Conservation (phyloP, 1,140 invertebrate genomes). For the Myzus persicae region DNA sequence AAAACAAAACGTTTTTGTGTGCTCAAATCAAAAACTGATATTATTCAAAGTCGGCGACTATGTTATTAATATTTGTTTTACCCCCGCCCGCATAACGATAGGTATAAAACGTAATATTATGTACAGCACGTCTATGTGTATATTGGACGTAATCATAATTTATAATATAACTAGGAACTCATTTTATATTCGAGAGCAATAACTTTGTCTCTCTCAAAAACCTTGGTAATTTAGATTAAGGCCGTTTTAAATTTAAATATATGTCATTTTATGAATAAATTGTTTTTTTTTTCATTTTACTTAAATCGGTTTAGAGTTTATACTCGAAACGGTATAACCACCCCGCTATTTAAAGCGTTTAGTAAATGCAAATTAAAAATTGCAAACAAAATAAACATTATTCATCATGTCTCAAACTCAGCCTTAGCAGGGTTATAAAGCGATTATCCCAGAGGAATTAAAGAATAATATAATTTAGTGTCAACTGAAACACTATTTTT, state of each 20-base stretch:
- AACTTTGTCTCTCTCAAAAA: neutral
- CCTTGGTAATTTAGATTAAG: slow-evolving; percentile 17
- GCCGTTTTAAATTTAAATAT: slow-evolving; percentile 8
- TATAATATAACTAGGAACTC: slow-evolving; percentile 17
- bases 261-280: slow-evolving; percentile 19
- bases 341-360: neutral
- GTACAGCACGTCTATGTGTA: neutral
- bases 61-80: neutral
- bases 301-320: slow-evolving; percentile 17
- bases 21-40: neutral
- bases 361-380: slow-evolving; percentile 19
- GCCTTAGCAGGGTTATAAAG: slow-evolving; percentile 13
- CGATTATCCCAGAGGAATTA: neutral
- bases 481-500: slow-evolving; percentile 9
- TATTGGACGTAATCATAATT: neutral
- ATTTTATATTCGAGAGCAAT: slow-evolving; percentile 9
- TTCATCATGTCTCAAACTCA: slow-evolving; percentile 1
- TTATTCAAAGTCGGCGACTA: neutral
- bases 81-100: neutral
- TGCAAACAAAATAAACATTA: slow-evolving; percentile 18
- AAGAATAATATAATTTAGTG: slow-evolving; percentile 10
- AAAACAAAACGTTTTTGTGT: neutral
- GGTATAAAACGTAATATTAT: neutral
- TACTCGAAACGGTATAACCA: neutral
- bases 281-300: slow-evolving; percentile 1